Conservation (phyloP, 2,888 invertebrate species). For the Drosophila putrida region DNA sequence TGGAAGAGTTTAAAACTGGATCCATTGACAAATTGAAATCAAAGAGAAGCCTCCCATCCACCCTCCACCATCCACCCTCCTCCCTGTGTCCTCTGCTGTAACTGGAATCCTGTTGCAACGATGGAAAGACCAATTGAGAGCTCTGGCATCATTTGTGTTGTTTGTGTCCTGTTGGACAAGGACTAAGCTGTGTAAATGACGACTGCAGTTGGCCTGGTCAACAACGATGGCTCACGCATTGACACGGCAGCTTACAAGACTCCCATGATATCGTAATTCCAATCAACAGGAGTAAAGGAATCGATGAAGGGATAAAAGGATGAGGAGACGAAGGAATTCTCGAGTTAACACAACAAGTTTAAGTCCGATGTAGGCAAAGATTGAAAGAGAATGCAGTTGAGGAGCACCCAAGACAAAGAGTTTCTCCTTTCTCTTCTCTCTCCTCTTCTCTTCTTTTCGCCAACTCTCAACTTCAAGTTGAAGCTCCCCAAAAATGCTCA, state of each 20-base stretch:
- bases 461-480: conserved; percentile 31
- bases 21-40: conserved; percentile 60
- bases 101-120: conserved; percentile 32
- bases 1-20: conserved; percentile 46
- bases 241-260: conserved; percentile 46
- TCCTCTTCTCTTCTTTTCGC: no score
- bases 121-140: conserved; percentile 48
- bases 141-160: conserved; percentile 41
- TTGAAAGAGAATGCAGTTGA: conserved; percentile 53
- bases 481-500: conserved; percentile 76
- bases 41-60: conserved; percentile 37
- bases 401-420: conserved; percentile 2
- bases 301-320: background rate
- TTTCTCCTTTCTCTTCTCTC: background rate
- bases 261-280: conserved; percentile 55
- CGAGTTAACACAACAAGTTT: conserved; percentile 33
- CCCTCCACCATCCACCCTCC: no score
- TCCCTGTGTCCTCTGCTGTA: conserved; percentile 7
- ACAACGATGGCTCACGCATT: conserved; percentile 39
- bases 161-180: conserved; percentile 58
- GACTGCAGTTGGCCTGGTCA: conserved; percentile 32
- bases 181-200: conserved; percentile 57
- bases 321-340: background rate
- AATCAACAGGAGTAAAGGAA: conserved; percentile 24
- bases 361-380: conserved; percentile 20